Base-by-base conservation (phyloP, 2,888 invertebrate genomes). In the Fragum sueziense region DNA sequence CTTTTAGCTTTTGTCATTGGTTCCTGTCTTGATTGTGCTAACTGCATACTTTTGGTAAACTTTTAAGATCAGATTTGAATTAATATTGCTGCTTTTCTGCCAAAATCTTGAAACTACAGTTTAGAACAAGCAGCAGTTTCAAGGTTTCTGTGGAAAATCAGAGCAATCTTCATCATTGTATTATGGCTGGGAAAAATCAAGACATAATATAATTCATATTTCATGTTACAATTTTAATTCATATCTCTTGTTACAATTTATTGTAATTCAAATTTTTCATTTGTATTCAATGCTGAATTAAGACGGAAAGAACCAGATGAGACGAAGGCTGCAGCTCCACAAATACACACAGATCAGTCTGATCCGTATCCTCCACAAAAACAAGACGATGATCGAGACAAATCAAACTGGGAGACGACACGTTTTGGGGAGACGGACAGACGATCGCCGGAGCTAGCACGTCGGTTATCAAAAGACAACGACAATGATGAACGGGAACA, bases 401-500 rank as follows among this genome's bases (percentile, higher is more conserved):
- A 51, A 2, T 27, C 69, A 51, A 52, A 69, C 31, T 69, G 69
- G 69, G 52, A 69, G 3, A 31, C 52, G 47, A 29, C 20, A n/a
- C 62, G 34, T n/a, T 65, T 27, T 41, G 41, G n/a, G 17, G 41
- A 41, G 22, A n/a, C 33, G 1, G 41, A 22, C 6, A 34, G 41
- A n/a, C n/a, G 25, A 41, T 65, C 65, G 1, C 65, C 65, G 9
- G 65, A n/a, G 25, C n/a, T 34, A 6, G 1, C 25, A 9, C 6
- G 31, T 14, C 22, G 34, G 17, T 4, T 29, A 7, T 37, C 25
- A 4, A 65, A 34, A 41, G 61, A 77, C 29, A 54, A 31, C 22
- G 78, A 76, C 20, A 69, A 74, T 25, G 78, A 74, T 54, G 70
- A 59, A 1, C 59, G 59, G 14, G 76, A 79, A 7, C 70, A 70